Percentiles rank a stretch among this genome's conserved stretches.
phyloP scores from a whole-genome alignment of 2,113 vertebrate genomes.

The Labeo rohita region DNA sequence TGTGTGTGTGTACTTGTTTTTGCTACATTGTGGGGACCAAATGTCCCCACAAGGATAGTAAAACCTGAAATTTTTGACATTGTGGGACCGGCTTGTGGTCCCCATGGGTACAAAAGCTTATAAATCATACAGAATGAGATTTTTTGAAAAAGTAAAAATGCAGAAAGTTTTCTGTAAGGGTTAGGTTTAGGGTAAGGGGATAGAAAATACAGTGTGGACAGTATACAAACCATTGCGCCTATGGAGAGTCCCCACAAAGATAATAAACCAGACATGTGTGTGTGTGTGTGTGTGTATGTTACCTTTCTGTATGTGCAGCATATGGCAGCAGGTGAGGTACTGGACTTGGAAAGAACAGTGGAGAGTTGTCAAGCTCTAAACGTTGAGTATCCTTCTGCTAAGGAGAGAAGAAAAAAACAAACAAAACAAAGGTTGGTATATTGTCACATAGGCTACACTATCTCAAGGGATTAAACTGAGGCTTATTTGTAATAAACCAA shows the following conservation, averaged over 20 bases:
- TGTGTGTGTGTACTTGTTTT: background rate
- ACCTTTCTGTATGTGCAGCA: slow-evolving; percentile 41
- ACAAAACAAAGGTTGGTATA: background rate
- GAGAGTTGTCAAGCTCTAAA: slow-evolving; percentile 46
- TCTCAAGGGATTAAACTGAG: background rate
- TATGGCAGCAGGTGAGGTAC: slow-evolving; percentile 47
- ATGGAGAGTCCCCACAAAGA: background rate
- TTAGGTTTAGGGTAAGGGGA: too few species aligned
- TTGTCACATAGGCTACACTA: background rate
- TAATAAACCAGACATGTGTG: too few species aligned
- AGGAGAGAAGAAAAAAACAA: background rate
- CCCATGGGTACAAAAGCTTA: too few species aligned
- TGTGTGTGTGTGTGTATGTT: background rate
- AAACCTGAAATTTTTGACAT: too few species aligned
- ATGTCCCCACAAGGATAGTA: too few species aligned
- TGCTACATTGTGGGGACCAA: too few species aligned
- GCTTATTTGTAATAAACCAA: background rate
- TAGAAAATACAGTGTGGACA: too few species aligned
- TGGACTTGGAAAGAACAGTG: slow-evolving; percentile 36
- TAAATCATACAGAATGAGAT: too few species aligned
- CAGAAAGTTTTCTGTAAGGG: too few species aligned
- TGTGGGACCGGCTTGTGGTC: too few species aligned
- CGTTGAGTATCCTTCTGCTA: slow-evolving; percentile 36
- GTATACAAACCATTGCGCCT: background rate
- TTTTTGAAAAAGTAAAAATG: too few species aligned